Evolutionary conservation across 1,140 invertebrate genomes (phyloP).

Genomic region (Pseudomyrmex cubaensis): DNA sequence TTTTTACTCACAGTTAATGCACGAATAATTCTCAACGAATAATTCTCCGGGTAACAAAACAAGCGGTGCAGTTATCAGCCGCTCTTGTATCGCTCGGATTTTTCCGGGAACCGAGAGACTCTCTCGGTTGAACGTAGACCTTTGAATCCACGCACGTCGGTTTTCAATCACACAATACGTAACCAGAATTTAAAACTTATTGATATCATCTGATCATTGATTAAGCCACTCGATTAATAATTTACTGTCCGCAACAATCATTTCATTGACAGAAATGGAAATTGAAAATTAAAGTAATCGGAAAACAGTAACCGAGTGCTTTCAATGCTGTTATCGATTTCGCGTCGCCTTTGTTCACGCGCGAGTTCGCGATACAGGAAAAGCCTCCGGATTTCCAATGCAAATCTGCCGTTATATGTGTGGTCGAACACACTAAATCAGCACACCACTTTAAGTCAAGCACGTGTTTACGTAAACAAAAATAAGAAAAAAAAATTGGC

Average conservation of each 20-base stretch:
- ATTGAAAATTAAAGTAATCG: not conserved
- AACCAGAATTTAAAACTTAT: not conserved
- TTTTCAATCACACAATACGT: not conserved
- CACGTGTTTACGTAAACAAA: not conserved
- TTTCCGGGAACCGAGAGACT: constrained; percentile 21
- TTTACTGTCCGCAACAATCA: not conserved
- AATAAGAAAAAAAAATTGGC: not conserved
- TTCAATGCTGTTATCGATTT: constrained; percentile 17
- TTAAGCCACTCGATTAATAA: not conserved
- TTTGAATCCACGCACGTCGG: not conserved
- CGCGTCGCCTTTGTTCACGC: constrained; percentile 38
- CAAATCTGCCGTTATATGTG: not conserved
- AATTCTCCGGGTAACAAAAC: constrained; percentile 8
- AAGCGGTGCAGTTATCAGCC: constrained; percentile 22
- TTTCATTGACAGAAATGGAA: not conserved
- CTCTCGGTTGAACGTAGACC: constrained; percentile 20
- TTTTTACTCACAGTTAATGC: not conserved
- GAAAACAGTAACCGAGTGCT: constrained; percentile 11
- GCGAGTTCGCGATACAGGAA: not conserved
- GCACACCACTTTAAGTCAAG: too few relatives aligned
- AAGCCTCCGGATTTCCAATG: not conserved
- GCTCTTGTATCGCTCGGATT: constrained; percentile 32
- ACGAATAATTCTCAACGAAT: not conserved
- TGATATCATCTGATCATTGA: not conserved
- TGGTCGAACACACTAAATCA: not conserved